These are phyloP conservation scores for Polylopha cassiicola DNA, from an alignment of 2,888 invertebrate species.

Conservation along the genomic window DNA sequence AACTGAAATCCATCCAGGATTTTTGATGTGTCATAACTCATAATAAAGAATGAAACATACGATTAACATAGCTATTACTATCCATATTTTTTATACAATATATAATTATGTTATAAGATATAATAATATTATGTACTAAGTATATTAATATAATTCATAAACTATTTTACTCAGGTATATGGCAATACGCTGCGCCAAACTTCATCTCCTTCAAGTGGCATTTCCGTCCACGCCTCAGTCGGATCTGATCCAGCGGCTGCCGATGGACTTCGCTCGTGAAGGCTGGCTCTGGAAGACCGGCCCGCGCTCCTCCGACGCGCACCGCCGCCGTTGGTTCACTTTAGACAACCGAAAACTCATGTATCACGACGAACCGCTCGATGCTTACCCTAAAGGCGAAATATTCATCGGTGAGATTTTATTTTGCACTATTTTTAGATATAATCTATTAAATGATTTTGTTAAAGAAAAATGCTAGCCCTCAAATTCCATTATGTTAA, in stretches of 20 bases:
- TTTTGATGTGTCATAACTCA: too few relatives aligned
- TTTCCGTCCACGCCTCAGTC: conserved; percentile 86
- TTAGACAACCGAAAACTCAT: conserved; percentile 92
- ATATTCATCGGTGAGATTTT: conserved; percentile 86
- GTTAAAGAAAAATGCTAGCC: too few relatives aligned
- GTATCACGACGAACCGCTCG: conserved; percentile 92
- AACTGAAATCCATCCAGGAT: too few relatives aligned
- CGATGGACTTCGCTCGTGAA: conserved; percentile 89
- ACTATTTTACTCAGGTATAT: conserved; percentile 72
- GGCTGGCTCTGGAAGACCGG: conserved; percentile 95
- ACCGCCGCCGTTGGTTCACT: conserved; percentile 92
- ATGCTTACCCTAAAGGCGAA: conserved; percentile 93
- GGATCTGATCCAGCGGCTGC: conserved; percentile 83
- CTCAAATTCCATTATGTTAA: too few relatives aligned
- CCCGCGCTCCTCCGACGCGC: conserved; percentile 87
- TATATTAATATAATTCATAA: too few relatives aligned
- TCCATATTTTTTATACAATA: too few relatives aligned
- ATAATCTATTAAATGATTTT: too few relatives aligned
- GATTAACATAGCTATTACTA: too few relatives aligned
- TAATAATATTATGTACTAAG: too few relatives aligned
- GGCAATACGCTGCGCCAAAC: conserved; percentile 89
- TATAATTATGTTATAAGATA: too few relatives aligned
- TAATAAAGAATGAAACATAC: too few relatives aligned
- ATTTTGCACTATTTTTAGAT: not conserved
- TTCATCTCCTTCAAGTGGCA: conserved; percentile 89